These are phyloP conservation scores for Pelvicachromis taeniatus DNA, from an alignment of 2,113 vertebrate genomes.

Conservation along the genomic window DNA sequence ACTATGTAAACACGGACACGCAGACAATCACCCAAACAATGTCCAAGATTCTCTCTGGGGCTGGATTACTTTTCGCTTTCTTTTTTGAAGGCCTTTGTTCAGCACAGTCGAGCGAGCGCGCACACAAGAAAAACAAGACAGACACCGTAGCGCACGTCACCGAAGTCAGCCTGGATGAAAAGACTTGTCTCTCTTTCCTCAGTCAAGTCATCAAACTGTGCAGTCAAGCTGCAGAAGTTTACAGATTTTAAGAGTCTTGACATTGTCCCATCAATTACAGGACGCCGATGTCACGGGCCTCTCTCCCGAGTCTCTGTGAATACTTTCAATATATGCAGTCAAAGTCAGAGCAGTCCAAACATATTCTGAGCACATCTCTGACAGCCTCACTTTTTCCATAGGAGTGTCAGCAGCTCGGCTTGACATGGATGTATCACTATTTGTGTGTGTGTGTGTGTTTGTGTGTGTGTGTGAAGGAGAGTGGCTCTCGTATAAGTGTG, in stretches of 20 bases:
- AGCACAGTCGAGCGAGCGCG: not conserved
- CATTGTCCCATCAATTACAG: constrained; percentile 56
- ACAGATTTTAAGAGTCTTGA: constrained; percentile 50
- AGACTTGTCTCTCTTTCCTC: constrained; percentile 44
- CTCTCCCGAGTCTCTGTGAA: constrained; percentile 15
- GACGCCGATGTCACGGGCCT: constrained; percentile 33
- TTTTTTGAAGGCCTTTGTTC: not conserved
- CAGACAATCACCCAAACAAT: not conserved
- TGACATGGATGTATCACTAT: not conserved
- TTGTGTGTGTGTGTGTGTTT: not conserved
- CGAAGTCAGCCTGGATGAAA: constrained; percentile 50
- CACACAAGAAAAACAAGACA: not conserved
- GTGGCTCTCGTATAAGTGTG: not conserved
- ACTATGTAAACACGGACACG: constrained; percentile 25
- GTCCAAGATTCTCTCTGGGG: not conserved
- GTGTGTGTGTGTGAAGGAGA: not conserved
- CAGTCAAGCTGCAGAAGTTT: constrained; percentile 37
- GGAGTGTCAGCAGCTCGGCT: constrained; percentile 32
- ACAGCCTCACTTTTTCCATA: constrained; percentile 34
- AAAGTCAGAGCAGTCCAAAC: constrained; percentile 50
- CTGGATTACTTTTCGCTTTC: not conserved
- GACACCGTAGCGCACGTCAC: constrained; percentile 18
- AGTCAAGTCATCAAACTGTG: constrained; percentile 24
- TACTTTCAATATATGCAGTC: constrained; percentile 45
- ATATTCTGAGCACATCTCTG: constrained; percentile 26